Evolutionary conservation across 1,140 invertebrate species (phyloP).

Genomic region (Drosophila kohkoa): DNA sequence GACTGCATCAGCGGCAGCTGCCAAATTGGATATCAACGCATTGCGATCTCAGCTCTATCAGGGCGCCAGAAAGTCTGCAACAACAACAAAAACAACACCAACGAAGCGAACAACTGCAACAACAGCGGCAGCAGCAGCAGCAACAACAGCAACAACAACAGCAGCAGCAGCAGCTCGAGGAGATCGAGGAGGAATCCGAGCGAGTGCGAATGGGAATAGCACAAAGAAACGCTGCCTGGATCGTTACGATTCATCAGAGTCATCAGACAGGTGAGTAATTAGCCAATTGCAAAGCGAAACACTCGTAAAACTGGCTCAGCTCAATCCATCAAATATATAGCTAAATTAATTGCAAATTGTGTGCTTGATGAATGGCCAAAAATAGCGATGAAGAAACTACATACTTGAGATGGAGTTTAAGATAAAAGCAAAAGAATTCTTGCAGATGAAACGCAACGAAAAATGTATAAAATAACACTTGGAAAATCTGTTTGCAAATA

Average conservation of each 20-base stretch:
- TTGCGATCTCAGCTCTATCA: constrained; percentile 78
- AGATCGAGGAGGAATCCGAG: constrained; percentile 7
- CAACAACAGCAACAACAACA: constrained; percentile 20
- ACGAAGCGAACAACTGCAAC: constrained; percentile 16
- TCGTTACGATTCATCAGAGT: constrained; percentile 95
- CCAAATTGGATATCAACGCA: constrained; percentile 73
- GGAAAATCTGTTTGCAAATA: too few species aligned
- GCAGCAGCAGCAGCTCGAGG: constrained; percentile 17
- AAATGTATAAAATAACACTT: too few species aligned
- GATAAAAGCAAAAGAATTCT: too few species aligned
- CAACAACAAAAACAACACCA: constrained; percentile 26
- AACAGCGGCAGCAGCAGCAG: constrained; percentile 5
- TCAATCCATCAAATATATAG: too few species aligned
- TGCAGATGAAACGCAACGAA: too few species aligned
- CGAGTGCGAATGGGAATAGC: constrained; percentile 85
- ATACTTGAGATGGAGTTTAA: too few species aligned
- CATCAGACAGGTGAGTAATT: constrained; percentile 92
- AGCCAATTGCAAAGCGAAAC: neutral
- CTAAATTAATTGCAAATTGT: neutral
- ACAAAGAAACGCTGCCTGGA: constrained; percentile 93
- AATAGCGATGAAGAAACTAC: neutral
- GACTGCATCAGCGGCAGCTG: constrained; percentile 13
- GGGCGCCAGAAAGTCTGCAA: constrained; percentile 58
- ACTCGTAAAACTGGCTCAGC: neutral
- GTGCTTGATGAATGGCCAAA: neutral